Conservation (phyloP, 64 coral and sea anemone species). For the Orbicella faveolata region DNA sequence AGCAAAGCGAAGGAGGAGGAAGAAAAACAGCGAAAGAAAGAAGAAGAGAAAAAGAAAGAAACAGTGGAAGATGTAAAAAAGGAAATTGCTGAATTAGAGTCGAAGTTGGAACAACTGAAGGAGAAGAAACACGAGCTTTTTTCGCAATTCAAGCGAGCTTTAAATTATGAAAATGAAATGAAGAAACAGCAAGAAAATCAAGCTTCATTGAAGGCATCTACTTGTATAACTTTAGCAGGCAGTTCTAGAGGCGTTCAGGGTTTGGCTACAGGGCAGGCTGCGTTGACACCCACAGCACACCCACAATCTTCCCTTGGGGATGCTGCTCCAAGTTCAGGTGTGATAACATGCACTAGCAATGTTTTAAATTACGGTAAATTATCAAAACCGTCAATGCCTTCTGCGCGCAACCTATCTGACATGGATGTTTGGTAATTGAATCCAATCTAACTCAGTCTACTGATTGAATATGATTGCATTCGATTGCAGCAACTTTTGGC, state of each 20-base stretch:
- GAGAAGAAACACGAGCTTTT: conserved; percentile 87
- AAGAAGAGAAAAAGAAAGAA: conserved; percentile 90
- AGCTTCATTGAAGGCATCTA: not conserved
- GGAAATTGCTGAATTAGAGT: conserved; percentile 68
- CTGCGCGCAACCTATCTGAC: no score
- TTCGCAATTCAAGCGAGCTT: conserved; percentile 87
- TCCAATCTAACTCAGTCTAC: no score
- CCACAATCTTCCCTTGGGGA: not conserved
- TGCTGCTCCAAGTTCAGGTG: not conserved
- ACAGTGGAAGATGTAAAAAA: conserved; percentile 84
- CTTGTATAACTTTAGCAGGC: conserved; percentile 2
- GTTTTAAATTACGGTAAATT: no score
- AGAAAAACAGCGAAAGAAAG: conserved; percentile 73
- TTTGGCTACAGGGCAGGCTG: not conserved
- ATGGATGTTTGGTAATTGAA: no score
- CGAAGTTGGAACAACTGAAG: conserved; percentile 66
- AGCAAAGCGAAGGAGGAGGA: conserved; percentile 86
- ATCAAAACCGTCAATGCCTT: no score
- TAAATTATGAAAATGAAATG: conserved; percentile 79
- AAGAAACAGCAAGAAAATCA: conserved; percentile 48
- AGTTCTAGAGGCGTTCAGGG: not conserved
- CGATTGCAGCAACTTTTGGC: no score
- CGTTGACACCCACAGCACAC: not conserved
- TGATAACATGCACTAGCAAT: not conserved
- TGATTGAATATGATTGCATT: no score